These are phyloP conservation scores for Paguma larvata DNA, from an alignment of 2,797 vertebrate species.

Conservation along the genomic window DNA sequence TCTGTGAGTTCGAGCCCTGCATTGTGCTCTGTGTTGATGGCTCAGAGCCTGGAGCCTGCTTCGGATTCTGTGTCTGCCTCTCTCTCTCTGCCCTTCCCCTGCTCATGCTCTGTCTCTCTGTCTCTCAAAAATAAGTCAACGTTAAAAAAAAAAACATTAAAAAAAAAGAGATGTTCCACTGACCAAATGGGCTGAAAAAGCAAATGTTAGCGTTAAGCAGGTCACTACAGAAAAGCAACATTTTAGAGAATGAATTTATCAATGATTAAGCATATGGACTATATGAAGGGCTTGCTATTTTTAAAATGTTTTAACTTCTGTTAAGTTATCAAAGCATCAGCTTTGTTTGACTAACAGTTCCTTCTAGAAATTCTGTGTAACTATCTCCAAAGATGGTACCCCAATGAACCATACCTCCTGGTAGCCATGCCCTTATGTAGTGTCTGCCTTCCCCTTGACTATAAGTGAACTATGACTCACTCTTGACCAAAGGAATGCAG, in stretches of 20 bases:
- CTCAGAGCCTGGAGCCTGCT: too few relatives aligned
- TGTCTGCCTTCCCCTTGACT: background rate
- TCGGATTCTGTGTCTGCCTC: too few relatives aligned
- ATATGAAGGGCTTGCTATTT: background rate
- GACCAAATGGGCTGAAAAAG: background rate
- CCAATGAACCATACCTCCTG: background rate
- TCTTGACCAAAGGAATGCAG: background rate
- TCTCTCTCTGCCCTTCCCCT: too few relatives aligned
- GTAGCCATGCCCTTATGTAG: fast-evolving
- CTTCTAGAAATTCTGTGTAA: background rate
- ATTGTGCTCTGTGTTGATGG: too few relatives aligned
- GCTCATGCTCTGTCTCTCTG: too few relatives aligned
- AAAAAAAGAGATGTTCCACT: background rate
- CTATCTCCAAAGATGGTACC: background rate
- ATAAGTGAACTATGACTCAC: background rate
- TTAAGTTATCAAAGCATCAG: background rate
- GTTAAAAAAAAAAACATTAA: too few relatives aligned
- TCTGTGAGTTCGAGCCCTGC: too few relatives aligned
- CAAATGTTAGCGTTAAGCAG: background rate
- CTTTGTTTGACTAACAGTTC: background rate
- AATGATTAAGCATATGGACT: background rate
- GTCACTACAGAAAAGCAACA: background rate
- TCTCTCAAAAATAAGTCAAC: too few relatives aligned
- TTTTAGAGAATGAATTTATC: background rate
- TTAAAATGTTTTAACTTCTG: background rate